Percentiles rank a stretch among this genome's conserved stretches.
Evolutionary conservation across 2,888 invertebrate species (phyloP).

Genomic region (Morpho helenor): DNA sequence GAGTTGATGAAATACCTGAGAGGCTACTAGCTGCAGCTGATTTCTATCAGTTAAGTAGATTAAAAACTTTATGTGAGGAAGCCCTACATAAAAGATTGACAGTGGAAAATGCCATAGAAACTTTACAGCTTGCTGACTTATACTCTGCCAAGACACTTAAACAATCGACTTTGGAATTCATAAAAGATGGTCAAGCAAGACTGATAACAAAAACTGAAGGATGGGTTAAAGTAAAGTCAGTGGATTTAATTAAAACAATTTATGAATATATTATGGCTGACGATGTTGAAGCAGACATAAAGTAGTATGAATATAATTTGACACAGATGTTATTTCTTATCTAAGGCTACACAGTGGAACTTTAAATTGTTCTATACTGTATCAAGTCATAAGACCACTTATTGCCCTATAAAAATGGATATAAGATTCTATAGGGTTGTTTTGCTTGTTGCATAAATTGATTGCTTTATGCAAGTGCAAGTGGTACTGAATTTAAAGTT

Average conservation of each 20-base stretch:
- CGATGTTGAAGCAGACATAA: conserved; percentile 51
- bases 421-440: no score
- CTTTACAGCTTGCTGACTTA: conserved; percentile 62
- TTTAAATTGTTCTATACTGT: no score
- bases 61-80: conserved; percentile 66
- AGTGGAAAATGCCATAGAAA: conserved; percentile 68
- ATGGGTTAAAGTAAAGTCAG: conserved; percentile 62
- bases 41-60: conserved; percentile 60
- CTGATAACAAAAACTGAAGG: conserved; percentile 66
- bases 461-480: no score
- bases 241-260: conserved; percentile 62
- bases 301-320: conserved; percentile 13
- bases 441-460: no score
- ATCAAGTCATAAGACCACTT: no score
- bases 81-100: conserved; percentile 64
- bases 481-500: no score
- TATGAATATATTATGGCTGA: conserved; percentile 66
- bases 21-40: conserved; percentile 66
- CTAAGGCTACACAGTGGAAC: no score
- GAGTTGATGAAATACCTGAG: conserved; percentile 66
- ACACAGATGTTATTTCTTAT: no score
- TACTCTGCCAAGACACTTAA: conserved; percentile 61
- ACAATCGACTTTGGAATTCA: conserved; percentile 60
- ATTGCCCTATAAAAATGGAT: no score
- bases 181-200: conserved; percentile 67